Evolutionary conservation across 1,140 invertebrate genomes (phyloP).

Genomic region (Contarinia nasturtii): DNA sequence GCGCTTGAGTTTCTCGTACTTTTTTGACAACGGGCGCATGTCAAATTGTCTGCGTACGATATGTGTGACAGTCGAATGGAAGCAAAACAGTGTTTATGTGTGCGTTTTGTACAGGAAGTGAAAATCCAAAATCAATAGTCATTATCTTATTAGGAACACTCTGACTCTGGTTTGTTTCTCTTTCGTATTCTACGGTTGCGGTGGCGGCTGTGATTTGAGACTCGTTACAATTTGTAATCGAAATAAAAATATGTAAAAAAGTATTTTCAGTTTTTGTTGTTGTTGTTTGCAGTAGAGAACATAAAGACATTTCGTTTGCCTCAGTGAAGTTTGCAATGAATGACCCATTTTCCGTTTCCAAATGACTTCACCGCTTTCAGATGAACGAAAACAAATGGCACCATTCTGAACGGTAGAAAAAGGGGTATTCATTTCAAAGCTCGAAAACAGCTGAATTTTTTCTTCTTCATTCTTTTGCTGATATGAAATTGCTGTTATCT

Average conservation of each 20-base stretch:
- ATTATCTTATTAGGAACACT: too few species aligned
- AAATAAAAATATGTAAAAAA: conserved; percentile 4
- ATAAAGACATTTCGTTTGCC: conserved; percentile 1
- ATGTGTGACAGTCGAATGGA: too few species aligned
- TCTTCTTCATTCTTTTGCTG: neutral
- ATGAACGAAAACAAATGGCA: neutral
- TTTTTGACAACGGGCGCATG: too few species aligned
- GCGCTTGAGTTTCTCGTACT: too few species aligned
- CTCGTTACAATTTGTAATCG: neutral
- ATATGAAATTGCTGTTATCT: neutral
- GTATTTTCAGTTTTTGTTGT: neutral
- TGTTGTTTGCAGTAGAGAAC: neutral
- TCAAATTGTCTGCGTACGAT: too few species aligned
- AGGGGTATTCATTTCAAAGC: neutral
- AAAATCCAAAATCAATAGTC: too few species aligned
- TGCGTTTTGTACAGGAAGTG: too few species aligned
- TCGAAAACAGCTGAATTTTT: too few species aligned
- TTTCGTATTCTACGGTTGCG: too few species aligned
- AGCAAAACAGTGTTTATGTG: too few species aligned
- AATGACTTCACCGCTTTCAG: neutral
- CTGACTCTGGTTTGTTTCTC: too few species aligned
- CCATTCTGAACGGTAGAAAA: neutral
- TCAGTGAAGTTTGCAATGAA: conserved; percentile 1
- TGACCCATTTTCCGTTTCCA: conserved; percentile 3
- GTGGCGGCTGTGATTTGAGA: too few species aligned